phyloP scores from a whole-genome alignment of 1,140 invertebrate species.

The Telenomus remus region DNA sequence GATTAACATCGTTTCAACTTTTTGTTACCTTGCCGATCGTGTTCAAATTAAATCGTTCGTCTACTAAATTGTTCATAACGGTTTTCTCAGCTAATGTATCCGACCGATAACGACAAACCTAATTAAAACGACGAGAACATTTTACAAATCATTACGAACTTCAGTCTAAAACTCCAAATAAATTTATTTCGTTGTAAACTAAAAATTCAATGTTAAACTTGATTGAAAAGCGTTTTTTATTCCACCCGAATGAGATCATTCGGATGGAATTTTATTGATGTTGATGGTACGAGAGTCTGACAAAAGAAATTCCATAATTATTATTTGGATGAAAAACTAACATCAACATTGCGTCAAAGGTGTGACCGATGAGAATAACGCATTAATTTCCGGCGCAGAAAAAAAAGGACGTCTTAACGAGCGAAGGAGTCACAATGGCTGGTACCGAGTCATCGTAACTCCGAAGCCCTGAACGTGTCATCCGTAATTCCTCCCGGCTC shows the following conservation, averaged over 20 bases:
- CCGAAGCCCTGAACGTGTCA: constrained; percentile 50
- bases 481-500: constrained; percentile 50
- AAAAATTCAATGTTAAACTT: too few relatives aligned
- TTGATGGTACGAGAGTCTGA: not conserved
- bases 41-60: too few relatives aligned
- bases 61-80: too few relatives aligned
- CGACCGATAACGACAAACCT: too few relatives aligned
- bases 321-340: constrained; percentile 10
- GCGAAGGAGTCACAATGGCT: constrained; percentile 33
- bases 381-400: constrained; percentile 48
- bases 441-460: constrained; percentile 40
- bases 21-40: too few relatives aligned
- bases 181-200: too few relatives aligned
- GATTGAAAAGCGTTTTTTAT: too few relatives aligned
- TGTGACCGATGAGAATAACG: constrained; percentile 47
- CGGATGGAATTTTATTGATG: not conserved
- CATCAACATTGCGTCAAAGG: constrained; percentile 20
- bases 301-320: too few relatives aligned
- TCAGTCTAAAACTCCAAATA: too few relatives aligned
- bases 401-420: constrained; percentile 52
- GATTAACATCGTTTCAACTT: constrained; percentile 6
- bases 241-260: not conserved
- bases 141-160: too few relatives aligned
- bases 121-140: too few relatives aligned
- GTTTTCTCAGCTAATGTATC: too few relatives aligned